phyloP scores from a whole-genome alignment of 2,797 vertebrate species.

The Anabacerthia variegaticeps region DNA sequence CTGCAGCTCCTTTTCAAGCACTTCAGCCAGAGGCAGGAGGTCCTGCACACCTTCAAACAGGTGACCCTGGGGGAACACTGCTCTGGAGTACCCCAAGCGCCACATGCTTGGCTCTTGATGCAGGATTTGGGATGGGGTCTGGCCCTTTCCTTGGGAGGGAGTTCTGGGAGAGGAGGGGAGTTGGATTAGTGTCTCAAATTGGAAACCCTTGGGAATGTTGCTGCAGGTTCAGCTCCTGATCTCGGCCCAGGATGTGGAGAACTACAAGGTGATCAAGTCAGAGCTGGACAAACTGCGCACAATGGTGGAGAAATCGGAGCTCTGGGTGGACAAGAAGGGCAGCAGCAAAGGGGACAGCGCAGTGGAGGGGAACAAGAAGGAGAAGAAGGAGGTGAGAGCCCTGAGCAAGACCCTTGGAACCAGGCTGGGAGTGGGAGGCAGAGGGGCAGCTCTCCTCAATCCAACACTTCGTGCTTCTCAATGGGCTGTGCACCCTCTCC shows the following conservation, averaged over 20 bases:
- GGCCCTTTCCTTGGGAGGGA: background rate
- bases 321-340: conserved; percentile 97
- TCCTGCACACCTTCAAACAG: conserved; percentile 97
- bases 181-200: background rate
- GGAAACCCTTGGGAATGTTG: background rate
- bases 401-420: background rate
- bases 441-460: background rate
- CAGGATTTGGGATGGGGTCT: rapidly evolving
- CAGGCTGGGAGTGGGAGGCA: rapidly evolving
- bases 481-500: background rate
- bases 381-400: conserved; percentile 83
- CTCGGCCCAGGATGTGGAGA: conserved; percentile 94
- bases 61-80: conserved; percentile 60
- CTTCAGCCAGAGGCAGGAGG: conserved; percentile 97
- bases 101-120: rapidly evolving
- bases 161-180: background rate
- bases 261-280: conserved; percentile 94
- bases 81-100: background rate
- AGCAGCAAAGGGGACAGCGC: conserved; percentile 76
- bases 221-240: conserved; percentile 94
- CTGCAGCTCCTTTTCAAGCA: conserved; percentile 98
- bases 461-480: rapidly evolving
- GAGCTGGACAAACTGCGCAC: conserved; percentile 92
- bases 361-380: conserved; percentile 84
- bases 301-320: conserved; percentile 96